Evolutionary conservation across 2,888 invertebrate species (phyloP).

Genomic region (Drosophila recens): DNA sequence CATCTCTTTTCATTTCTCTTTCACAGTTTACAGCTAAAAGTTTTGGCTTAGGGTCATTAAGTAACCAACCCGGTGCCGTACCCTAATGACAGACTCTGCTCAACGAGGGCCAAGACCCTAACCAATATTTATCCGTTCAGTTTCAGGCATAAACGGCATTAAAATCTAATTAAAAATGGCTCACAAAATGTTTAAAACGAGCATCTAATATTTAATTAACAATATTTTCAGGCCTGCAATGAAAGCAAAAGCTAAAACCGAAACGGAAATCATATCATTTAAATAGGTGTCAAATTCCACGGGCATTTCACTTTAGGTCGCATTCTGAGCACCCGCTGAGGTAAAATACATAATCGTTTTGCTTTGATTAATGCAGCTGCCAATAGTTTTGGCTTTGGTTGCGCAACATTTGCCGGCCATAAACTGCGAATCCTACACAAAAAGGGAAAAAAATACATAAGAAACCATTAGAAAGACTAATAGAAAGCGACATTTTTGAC

Average conservation of each 20-base stretch:
- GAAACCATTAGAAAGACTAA: conserved; percentile 38
- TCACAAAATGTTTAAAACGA: conserved; percentile 13
- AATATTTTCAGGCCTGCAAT: conserved; percentile 36
- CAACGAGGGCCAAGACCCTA: conserved; percentile 18
- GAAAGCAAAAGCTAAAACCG: conserved; percentile 52
- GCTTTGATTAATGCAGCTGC: conserved; percentile 55
- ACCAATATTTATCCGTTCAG: conserved; percentile 47
- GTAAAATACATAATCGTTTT: conserved; percentile 46
- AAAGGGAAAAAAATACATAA: conserved; percentile 12
- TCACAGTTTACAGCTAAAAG: conserved; percentile 72
- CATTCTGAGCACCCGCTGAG: conserved; percentile 48
- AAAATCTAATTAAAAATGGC: conserved; percentile 65
- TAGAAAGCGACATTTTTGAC: conserved; percentile 40
- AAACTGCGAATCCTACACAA: conserved; percentile 41
- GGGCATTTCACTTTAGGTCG: conserved; percentile 63
- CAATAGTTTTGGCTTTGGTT: conserved; percentile 42
- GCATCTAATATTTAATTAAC: conserved; percentile 63
- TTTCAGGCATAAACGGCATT: conserved; percentile 60
- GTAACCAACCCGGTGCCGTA: conserved; percentile 67
- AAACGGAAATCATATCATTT: conserved; percentile 43
- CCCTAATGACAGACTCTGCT: conserved; percentile 52
- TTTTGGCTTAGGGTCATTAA: conserved; percentile 73
- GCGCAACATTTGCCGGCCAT: conserved; percentile 60
- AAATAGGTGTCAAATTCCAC: conserved; percentile 62
- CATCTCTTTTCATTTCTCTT: conserved; percentile 76